These are phyloP conservation scores for Ochropleura plecta DNA, from an alignment of 2,888 invertebrate species.

Conservation along the genomic window DNA sequence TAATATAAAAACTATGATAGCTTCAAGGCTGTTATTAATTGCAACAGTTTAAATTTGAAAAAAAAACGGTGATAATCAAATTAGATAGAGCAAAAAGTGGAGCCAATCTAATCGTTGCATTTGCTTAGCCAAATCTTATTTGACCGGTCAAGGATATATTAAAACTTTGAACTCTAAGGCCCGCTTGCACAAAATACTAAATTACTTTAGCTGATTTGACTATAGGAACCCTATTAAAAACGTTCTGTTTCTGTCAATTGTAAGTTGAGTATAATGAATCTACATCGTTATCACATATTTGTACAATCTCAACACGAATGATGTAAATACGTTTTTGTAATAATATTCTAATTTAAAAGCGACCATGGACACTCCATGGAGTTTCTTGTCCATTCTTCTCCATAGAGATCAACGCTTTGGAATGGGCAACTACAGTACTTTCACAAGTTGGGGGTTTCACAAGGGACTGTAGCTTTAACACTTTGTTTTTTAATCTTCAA, in stretches of 20 bases:
- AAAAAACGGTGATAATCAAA: constrained; percentile 18
- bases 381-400: no score
- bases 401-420: no score
- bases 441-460: no score
- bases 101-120: constrained; percentile 39
- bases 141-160: constrained; percentile 38
- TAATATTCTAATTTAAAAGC: no score
- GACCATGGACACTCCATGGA: no score
- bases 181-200: background rate
- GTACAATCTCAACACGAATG: no score
- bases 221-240: background rate
- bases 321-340: no score
- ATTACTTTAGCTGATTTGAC: background rate
- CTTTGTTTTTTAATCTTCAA: no score
- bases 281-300: no score
- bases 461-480: no score
- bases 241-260: background rate
- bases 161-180: background rate
- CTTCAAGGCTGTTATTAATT: constrained; percentile 49
- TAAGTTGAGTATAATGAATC: no score
- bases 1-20: constrained; percentile 20
- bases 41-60: constrained; percentile 26
- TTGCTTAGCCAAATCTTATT: constrained; percentile 22
- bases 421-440: no score
- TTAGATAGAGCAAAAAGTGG: constrained; percentile 37